A percentile compares a stretch with the other conserved stretches of the same genome.
Evolutionary conservation across 2,888 invertebrate genomes (phyloP).

Genomic region (Carcina quercana): DNA sequence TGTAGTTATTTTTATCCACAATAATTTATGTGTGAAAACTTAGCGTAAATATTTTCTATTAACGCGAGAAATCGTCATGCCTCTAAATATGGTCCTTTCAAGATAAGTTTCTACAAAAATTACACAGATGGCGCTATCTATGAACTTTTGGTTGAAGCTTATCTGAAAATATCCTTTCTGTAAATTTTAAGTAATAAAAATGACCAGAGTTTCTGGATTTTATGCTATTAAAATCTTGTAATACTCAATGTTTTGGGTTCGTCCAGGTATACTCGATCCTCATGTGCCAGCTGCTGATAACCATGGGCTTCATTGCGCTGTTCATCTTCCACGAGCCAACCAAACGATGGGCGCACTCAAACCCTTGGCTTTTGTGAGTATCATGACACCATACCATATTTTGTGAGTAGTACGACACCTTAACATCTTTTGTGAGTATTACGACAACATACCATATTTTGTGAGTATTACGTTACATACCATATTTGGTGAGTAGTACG

Average conservation of each 20-base stretch:
- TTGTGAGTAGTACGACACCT: too few species aligned
- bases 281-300: slow-evolving; percentile 87
- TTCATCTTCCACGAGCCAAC: slow-evolving; percentile 82
- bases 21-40: too few species aligned
- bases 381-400: not conserved
- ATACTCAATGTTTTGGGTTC: slow-evolving; percentile 21
- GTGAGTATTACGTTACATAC: not conserved
- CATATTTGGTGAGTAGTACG: too few species aligned
- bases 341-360: slow-evolving; percentile 68
- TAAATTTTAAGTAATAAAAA: not conserved
- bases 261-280: slow-evolving; percentile 91
- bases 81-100: not conserved
- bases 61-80: too few species aligned
- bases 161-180: not conserved
- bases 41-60: too few species aligned
- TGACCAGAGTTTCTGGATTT: not conserved
- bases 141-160: not conserved
- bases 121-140: not conserved
- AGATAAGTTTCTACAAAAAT: not conserved
- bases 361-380: slow-evolving; percentile 76
- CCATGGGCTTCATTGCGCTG: slow-evolving; percentile 83
- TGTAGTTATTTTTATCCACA: too few species aligned
- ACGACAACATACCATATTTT: not conserved
- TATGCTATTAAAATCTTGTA: not conserved
- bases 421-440: too few species aligned